Evolutionary conservation across 2,113 vertebrate species (phyloP), one percentile per base, ranked within the genome.

Genomic region (Tachysurus vachellii): DNA sequence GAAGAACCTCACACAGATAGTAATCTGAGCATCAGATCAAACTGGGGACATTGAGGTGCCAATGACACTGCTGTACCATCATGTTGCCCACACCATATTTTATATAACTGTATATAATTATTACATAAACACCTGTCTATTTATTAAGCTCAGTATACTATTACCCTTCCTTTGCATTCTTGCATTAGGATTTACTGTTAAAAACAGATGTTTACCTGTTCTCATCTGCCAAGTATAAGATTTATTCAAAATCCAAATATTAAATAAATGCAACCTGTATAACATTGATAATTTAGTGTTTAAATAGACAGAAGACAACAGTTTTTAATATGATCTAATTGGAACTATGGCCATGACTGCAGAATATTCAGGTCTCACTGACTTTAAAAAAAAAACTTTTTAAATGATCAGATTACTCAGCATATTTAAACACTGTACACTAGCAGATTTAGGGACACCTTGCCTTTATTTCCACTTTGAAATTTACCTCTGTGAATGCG

Each of bases 151-250:
- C 8, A 59, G n/a, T 47, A 14, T 12, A 12, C 11, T 9, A 36
- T 28, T 57, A 70, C 10, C 0, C 5, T 62, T 61, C 19, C 54
- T 57, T 47, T 23, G 16, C 12, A 61, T 19, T 82, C 14, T 84
- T 17, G 5, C 42, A 44, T 28, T 71, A n/a, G 64, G 31, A 88
- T 75, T 23, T 19, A 77, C 31, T 81, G 80, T 54, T 83, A 64
- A 85, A 82, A 71, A 28, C 88, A 83, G 91, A 91, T 94, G 93
- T 91, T 53, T 91, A 36, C 36, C 36, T 36, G 36, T 85, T 36
- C 36, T 21, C n/a, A 36, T 62, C 26, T 44, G 54, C 50, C 36
- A 59, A 44, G 50, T 21, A 44, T 84, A 28, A 71, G 31, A 61
- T 47, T 61, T 76, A 61, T 57, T 50, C 3, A 47, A 73, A 36